These are phyloP conservation scores for Darevskia nairensis DNA, from an alignment of 2,797 vertebrate species.

Conservation along the genomic window DNA sequence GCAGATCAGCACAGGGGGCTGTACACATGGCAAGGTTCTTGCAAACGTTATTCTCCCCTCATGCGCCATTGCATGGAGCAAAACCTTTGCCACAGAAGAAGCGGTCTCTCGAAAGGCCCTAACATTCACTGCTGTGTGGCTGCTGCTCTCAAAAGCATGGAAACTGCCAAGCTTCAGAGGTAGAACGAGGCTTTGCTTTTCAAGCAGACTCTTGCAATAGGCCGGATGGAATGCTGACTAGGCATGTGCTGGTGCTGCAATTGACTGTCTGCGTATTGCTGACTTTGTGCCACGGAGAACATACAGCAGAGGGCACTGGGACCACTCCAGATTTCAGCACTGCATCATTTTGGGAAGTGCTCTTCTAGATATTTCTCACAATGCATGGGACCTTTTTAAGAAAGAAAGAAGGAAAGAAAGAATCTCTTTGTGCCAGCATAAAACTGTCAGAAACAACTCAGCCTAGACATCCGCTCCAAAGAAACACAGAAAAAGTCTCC, in stretches of 20 bases:
- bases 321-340: slow-evolving; percentile 13
- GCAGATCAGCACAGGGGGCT: not conserved
- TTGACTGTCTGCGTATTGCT: slow-evolving; percentile 1
- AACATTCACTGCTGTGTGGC: not conserved
- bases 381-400: not conserved
- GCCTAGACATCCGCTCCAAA: not conserved
- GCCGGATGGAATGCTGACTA: slow-evolving; percentile 3
- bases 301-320: not conserved
- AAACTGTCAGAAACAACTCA: not conserved
- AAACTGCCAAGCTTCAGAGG: not conserved
- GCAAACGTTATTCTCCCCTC: not conserved
- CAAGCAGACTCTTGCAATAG: not conserved
- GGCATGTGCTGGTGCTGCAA: not conserved
- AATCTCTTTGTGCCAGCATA: not conserved
- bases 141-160: not conserved
- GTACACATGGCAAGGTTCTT: not conserved
- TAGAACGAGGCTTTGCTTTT: not conserved
- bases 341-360: not conserved
- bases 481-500: not conserved
- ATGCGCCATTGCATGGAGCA: not conserved
- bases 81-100: not conserved
- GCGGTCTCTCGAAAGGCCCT: not conserved
- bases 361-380: not conserved
- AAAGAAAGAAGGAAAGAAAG: too few relatives aligned
- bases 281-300: not conserved